A percentile compares a stretch with the other conserved stretches of the same genome.
Conservation (phyloP, 2,888 invertebrate genomes). For the Sisyra nigra region DNA sequence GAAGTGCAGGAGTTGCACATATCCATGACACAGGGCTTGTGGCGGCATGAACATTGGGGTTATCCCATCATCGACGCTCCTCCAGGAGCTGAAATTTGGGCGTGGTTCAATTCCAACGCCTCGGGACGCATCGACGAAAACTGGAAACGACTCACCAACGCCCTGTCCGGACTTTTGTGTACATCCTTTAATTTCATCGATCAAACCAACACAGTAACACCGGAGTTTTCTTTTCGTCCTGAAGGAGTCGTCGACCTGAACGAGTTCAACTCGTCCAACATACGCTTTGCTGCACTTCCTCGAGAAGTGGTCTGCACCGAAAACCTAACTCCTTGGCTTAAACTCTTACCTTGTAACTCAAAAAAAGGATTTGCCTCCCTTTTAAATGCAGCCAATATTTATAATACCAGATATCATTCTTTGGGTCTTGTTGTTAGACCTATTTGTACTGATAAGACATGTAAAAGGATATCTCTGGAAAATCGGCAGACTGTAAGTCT, state of each 20-base stretch:
- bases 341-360: constrained; percentile 89
- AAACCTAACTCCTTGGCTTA: constrained; percentile 97
- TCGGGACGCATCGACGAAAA: constrained; percentile 57
- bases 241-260: constrained; percentile 35
- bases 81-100: constrained; percentile 87
- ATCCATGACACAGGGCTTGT: constrained; percentile 82
- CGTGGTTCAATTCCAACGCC: constrained; percentile 67
- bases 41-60: constrained; percentile 90
- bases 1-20: constrained; percentile 82
- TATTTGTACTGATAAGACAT: constrained; percentile 39
- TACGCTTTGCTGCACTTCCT: constrained; percentile 80
- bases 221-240: constrained; percentile 70
- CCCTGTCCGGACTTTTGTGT: constrained; percentile 88
- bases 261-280: constrained; percentile 33
- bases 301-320: constrained; percentile 97
- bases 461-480: constrained; percentile 47
- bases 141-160: constrained; percentile 80
- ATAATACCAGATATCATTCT: constrained; percentile 88
- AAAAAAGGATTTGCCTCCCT: constrained; percentile 73
- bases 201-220: constrained; percentile 65
- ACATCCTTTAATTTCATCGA: constrained; percentile 92
- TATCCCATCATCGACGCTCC: constrained; percentile 81
- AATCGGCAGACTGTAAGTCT: constrained; percentile 73
- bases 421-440: constrained; percentile 72
- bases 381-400: constrained; percentile 78